phyloP scores from a whole-genome alignment of 2,113 vertebrate species.

The Oryzias javanicus region DNA sequence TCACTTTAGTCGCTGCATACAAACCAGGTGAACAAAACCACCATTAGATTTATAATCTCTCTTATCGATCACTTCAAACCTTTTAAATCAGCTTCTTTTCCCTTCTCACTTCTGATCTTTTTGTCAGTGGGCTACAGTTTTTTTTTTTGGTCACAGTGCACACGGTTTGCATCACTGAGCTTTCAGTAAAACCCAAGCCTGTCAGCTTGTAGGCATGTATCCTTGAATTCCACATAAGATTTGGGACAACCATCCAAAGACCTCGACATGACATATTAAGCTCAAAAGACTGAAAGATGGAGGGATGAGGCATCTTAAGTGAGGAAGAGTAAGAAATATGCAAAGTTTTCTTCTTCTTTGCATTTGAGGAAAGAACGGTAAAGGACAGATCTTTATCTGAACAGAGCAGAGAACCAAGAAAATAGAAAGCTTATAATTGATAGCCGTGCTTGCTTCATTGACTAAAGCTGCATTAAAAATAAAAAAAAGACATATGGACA shows the following conservation, averaged over 20 bases:
- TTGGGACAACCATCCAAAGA: slow-evolving; percentile 24
- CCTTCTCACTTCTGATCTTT: slow-evolving; percentile 18
- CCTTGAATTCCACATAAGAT: slow-evolving; percentile 37
- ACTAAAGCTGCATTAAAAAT: slow-evolving; percentile 50
- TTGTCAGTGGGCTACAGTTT: slow-evolving; percentile 17
- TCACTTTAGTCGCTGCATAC: slow-evolving; percentile 1
- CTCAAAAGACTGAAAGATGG: slow-evolving; percentile 3
- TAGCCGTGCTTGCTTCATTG: slow-evolving; percentile 66
- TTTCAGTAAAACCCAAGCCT: slow-evolving; percentile 29
- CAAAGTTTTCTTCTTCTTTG: neutral
- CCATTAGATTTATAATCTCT: slow-evolving; percentile 22
- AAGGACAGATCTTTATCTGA: slow-evolving; percentile 20
- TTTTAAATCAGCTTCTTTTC: slow-evolving; percentile 1
- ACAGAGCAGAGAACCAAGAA: slow-evolving; percentile 19
- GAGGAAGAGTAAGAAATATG: slow-evolving; percentile 19
- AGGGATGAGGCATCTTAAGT: slow-evolving; percentile 1
- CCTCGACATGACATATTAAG: slow-evolving; percentile 61
- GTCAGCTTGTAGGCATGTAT: slow-evolving; percentile 10
- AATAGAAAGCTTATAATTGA: slow-evolving; percentile 42
- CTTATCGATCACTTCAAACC: neutral
- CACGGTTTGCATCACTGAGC: slow-evolving; percentile 3
- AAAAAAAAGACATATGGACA: neutral
- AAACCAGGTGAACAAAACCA: slow-evolving; percentile 15
- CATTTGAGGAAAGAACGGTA: slow-evolving; percentile 4
- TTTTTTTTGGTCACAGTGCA: slow-evolving; percentile 33